A percentile compares a stretch with the other conserved stretches of the same genome.
Conservation (phyloP, 2,888 invertebrate species). For the Dryobotodes eremita region DNA sequence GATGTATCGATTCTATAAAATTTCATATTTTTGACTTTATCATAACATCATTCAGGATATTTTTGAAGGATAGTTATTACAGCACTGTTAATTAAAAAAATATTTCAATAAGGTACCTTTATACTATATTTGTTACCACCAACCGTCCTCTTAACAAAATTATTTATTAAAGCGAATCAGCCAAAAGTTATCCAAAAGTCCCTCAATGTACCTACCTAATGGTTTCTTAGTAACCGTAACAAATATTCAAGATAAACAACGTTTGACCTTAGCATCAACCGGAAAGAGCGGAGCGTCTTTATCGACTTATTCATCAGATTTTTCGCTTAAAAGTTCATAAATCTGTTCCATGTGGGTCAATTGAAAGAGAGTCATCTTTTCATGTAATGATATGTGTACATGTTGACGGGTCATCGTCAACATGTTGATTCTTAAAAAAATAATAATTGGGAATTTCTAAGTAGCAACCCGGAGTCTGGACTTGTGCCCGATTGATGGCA, state of each 20-base stretch:
- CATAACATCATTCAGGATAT: not conserved
- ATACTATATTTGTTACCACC: not conserved
- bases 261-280: slow-evolving; percentile 59
- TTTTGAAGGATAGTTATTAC: not conserved
- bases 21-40: not conserved
- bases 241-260: slow-evolving; percentile 52
- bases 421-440: not conserved
- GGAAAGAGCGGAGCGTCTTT: slow-evolving; percentile 50
- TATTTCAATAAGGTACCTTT: not conserved
- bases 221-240: slow-evolving; percentile 50
- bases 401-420: not conserved
- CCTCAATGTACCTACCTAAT: slow-evolving; percentile 26
- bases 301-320: slow-evolving; percentile 45
- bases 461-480: too few relatives aligned
- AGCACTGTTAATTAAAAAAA: not conserved
- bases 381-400: not conserved
- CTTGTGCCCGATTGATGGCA: not conserved
- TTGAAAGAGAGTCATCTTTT: not conserved
- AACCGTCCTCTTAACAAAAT: not conserved
- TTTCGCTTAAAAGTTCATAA: slow-evolving; percentile 18
- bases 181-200: not conserved
- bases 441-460: not conserved
- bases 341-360: slow-evolving; percentile 7
- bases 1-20: not conserved
- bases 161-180: not conserved